Conservation (phyloP, 1,140 invertebrate genomes). For the Magallana ariakensis region DNA sequence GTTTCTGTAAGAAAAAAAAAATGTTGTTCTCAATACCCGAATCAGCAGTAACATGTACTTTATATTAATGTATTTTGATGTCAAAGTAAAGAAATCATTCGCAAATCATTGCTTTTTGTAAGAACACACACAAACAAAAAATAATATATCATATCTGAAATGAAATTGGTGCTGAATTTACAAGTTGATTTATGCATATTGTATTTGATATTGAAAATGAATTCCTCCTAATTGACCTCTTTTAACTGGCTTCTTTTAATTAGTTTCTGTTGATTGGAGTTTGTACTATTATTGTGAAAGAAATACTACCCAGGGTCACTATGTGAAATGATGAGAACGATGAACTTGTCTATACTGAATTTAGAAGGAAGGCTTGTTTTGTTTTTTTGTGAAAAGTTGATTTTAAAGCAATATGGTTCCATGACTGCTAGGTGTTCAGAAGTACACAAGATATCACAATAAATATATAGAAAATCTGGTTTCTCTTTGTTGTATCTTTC, state of each 20-base stretch:
- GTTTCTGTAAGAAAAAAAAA: not conserved
- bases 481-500: not conserved
- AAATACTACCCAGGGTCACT: not conserved
- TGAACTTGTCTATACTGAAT: not conserved
- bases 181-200: not conserved
- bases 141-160: slow-evolving; percentile 12
- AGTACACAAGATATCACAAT: slow-evolving; percentile 36
- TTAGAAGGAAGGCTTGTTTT: not conserved
- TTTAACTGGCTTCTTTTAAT: slow-evolving; percentile 23
- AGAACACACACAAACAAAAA: not conserved
- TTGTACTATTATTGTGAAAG: not conserved
- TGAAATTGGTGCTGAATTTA: slow-evolving; percentile 31
- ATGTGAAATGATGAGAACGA: not conserved
- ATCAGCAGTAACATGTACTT: not conserved
- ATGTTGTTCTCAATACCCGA: not conserved
- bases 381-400: not conserved
- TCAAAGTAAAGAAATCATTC: not conserved
- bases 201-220: not conserved
- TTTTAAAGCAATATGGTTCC: slow-evolving; percentile 36
- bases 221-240: not conserved
- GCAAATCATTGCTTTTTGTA: slow-evolving; percentile 10
- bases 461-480: slow-evolving; percentile 17
- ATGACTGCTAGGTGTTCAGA: slow-evolving; percentile 32
- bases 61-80: not conserved
- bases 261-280: not conserved